Base-by-base conservation (phyloP, 1,140 invertebrate genomes). In the Prorops nasuta region DNA sequence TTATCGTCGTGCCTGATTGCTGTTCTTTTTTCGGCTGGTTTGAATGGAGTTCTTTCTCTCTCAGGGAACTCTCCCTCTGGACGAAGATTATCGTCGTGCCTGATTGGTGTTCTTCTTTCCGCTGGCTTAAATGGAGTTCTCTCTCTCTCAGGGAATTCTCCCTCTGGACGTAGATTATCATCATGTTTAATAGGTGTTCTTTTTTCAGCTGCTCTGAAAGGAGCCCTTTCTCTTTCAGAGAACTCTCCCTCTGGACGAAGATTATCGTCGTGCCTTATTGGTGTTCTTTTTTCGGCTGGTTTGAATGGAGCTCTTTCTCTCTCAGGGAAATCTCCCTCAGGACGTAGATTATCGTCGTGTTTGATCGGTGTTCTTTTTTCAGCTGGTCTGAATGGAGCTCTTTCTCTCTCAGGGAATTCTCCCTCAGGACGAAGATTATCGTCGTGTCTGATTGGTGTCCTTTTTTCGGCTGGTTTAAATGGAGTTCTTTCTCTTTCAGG, bases 1-100 rank as follows among this genome's bases (percentile, higher is more conserved):
- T 84, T 83, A 62, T 84, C 82, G 36, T 79, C 70, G 49, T 80
- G 83, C 56, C 78, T 84, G 19, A 80, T 81, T 15, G 72, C 67
- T 31, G 65, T 71, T 28, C 81, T 72, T 57, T 79, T 75, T 71
- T 85, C 83, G 28, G 78, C 83, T 4, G 72, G 72, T 37, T 63
- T 67, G 0, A 82, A 49, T 57, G 81, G 81, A 42, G 82, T 79
- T 58, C 52, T 51, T 28, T 48, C 53, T 56, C 3, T 72, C 68
- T 31, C 71, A 54, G 83, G 79, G 63, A 88, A 86, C 16, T 85
- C 80, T 12, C 86, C 86, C 64, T 86, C 78, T 22, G 78, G 73
- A 58, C 71, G 78, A 0, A 88, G 64, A 66, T 88, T 87, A 57
- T 88, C 86, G 10, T 54, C 44, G 18, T 54, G 69, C 42, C 59